phyloP scores from a whole-genome alignment of 2,113 vertebrate genomes.

The Phaethornis superciliosus region DNA sequence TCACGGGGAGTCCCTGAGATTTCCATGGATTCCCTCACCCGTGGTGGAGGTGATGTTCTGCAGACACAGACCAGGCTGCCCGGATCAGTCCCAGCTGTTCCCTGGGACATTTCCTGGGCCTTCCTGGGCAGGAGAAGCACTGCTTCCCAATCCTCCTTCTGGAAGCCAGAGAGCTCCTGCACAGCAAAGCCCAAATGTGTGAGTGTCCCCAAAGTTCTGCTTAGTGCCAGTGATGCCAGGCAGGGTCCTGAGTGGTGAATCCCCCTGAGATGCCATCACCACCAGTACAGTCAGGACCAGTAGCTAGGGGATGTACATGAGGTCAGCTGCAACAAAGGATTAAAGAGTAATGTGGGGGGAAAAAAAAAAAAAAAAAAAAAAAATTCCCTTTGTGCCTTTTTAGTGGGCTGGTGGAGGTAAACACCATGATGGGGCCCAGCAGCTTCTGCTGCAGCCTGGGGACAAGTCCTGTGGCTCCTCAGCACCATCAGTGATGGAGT shows the following conservation, averaged over 20 bases:
- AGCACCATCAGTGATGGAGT: rapidly evolving
- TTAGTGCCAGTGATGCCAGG: neutral
- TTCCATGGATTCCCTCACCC: too few species aligned
- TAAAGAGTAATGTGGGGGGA: rapidly evolving
- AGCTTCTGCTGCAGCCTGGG: neutral
- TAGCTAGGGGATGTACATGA: rapidly evolving
- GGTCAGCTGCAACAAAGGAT: neutral
- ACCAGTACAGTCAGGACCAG: rapidly evolving
- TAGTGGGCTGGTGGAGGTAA: neutral
- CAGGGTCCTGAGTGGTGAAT: rapidly evolving
- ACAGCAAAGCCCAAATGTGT: neutral
- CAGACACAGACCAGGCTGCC: neutral
- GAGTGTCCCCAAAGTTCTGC: too few species aligned
- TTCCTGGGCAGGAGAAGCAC: neutral
- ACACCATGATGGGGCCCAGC: neutral
- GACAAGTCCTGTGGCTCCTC: rapidly evolving
- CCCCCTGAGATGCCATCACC: neutral
- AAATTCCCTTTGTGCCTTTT: neutral
- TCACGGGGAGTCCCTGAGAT: neutral
- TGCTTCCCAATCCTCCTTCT: neutral
- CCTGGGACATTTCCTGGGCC: neutral
- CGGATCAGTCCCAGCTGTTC: rapidly evolving
- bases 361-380: neutral
- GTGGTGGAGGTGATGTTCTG: neutral
- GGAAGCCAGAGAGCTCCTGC: neutral